Evolutionary conservation across 1,140 invertebrate genomes (phyloP).

Genomic region (Drosophila yakuba): DNA sequence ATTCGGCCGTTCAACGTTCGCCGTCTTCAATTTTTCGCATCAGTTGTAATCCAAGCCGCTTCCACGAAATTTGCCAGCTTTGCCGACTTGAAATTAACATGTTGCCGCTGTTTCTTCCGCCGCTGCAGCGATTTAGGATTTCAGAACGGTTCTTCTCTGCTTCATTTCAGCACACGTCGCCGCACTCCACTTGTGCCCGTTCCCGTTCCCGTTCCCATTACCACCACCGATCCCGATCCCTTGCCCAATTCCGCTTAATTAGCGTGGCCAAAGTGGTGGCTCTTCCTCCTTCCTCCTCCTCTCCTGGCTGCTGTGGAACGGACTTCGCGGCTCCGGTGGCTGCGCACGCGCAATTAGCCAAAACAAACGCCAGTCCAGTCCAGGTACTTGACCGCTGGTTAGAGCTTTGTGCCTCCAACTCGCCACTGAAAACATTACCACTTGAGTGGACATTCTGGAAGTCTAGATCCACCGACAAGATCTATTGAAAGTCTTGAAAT

Average conservation of each 20-base stretch:
- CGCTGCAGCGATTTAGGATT: conserved; percentile 68
- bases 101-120: conserved; percentile 49
- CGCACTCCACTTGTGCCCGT: conserved; percentile 50
- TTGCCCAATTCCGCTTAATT: conserved; percentile 78
- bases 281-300: neutral
- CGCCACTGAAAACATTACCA: neutral
- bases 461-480: neutral
- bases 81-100: conserved; percentile 74
- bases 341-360: conserved; percentile 80
- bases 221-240: neutral
- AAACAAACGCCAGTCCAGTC: conserved; percentile 52
- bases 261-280: conserved; percentile 67
- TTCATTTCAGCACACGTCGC: conserved; percentile 61
- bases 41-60: conserved; percentile 82
- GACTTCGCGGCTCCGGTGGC: conserved; percentile 62
- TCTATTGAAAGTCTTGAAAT: too few species aligned
- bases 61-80: conserved; percentile 73
- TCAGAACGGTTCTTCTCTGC: conserved; percentile 67
- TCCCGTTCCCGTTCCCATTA: neutral
- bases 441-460: too few species aligned
- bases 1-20: conserved; percentile 64
- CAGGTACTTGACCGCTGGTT: conserved; percentile 72
- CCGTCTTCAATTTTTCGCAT: conserved; percentile 79
- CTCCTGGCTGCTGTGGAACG: conserved; percentile 10
- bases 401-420: neutral